Conservation (phyloP, 2,797 vertebrate species). For the Emydoidea blandingii region DNA sequence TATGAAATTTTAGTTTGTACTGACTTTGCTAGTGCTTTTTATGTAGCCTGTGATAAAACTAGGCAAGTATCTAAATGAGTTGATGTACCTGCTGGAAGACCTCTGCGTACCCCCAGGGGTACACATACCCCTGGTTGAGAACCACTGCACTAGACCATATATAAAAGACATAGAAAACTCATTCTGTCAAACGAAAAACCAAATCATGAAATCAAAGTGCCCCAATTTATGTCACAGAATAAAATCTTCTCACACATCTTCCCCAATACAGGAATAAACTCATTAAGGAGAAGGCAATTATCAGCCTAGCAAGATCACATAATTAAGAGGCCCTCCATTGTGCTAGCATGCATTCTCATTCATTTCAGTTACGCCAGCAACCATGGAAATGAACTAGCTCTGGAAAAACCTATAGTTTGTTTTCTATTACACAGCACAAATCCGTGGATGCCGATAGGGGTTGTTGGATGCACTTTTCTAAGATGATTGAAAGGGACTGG, state of each 20-base stretch:
- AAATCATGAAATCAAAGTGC: not conserved
- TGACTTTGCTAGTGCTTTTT: not conserved
- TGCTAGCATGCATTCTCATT: not conserved
- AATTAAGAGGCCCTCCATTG: not conserved
- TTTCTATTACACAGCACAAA: not conserved
- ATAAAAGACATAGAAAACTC: not conserved
- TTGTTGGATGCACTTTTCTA: conserved; percentile 3
- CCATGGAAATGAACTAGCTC: not conserved
- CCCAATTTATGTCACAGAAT: not conserved
- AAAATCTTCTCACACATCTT: conserved; percentile 1
- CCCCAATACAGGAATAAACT: not conserved
- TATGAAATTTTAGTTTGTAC: not conserved
- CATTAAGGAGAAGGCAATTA: conserved; percentile 1
- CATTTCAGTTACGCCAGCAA: conserved; percentile 16
- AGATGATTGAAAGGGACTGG: not conserved
- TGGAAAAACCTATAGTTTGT: not conserved
- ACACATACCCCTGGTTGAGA: not conserved
- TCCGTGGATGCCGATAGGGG: not conserved
- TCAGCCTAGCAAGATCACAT: not conserved
- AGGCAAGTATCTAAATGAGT: not conserved
- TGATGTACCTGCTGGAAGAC: not conserved
- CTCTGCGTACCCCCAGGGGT: not conserved
- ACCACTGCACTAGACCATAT: not conserved
- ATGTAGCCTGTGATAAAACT: not conserved
- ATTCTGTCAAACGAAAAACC: not conserved